A percentile compares a stretch with the other conserved stretches of the same genome.
Conservation (phyloP, 2,797 vertebrate genomes). For the Setipinna tenuifilis region DNA sequence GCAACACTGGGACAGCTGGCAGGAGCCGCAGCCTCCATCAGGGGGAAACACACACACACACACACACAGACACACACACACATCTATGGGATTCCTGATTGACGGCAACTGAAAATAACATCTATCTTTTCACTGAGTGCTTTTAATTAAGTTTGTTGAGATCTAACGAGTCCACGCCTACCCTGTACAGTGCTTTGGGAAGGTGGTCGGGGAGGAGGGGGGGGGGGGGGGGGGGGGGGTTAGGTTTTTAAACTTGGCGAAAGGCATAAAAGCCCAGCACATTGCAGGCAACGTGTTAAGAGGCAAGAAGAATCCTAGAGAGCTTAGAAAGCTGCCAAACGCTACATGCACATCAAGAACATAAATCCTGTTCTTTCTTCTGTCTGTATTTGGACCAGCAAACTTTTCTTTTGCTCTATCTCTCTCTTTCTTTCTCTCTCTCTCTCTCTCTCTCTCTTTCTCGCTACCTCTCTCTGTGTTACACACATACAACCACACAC, state of each 20-base stretch:
- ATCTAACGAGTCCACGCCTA: too few species aligned
- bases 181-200: too few species aligned
- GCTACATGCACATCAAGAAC: neutral
- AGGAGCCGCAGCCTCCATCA: neutral
- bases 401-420: neutral
- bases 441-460: too few species aligned
- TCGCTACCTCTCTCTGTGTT: too few species aligned
- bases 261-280: neutral
- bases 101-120: too few species aligned
- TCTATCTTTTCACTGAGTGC: too few species aligned
- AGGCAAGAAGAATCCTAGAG: neutral
- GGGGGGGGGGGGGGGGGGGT: too few species aligned
- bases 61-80: neutral
- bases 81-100: neutral
- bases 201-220: too few species aligned
- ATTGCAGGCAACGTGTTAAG: neutral
- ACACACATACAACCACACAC: too few species aligned
- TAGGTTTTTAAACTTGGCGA: neutral
- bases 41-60: neutral
- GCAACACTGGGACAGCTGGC: neutral
- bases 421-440: too few species aligned
- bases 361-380: neutral
- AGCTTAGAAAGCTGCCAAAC: neutral
- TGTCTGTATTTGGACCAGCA: neutral
- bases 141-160: too few species aligned